A percentile compares a stretch with the other conserved stretches of the same genome.
Evolutionary conservation across 2,888 invertebrate species (phyloP).

Genomic region (Congeria kusceri): DNA sequence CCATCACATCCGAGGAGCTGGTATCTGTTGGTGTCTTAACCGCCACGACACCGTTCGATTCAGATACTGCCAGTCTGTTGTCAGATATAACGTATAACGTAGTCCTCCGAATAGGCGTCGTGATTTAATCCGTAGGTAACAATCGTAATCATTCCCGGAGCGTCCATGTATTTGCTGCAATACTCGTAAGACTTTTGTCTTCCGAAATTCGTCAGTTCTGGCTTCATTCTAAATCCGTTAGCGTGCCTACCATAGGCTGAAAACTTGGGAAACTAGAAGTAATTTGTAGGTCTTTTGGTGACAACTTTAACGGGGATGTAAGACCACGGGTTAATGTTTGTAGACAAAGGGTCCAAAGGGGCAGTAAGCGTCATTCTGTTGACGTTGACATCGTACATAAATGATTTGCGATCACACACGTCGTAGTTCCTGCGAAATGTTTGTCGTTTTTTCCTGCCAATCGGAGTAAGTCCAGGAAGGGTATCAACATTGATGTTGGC

Average conservation of each 20-base stretch:
- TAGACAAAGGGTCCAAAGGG: too few species aligned
- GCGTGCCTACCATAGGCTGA: constrained; percentile 19
- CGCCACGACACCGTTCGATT: constrained; percentile 38
- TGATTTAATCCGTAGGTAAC: constrained; percentile 53
- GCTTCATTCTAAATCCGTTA: constrained; percentile 3
- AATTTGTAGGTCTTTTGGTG: constrained; percentile 37
- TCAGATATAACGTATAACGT: constrained; percentile 27
- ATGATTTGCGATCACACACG: too few species aligned
- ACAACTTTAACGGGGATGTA: constrained; percentile 47
- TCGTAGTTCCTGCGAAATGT: too few species aligned
- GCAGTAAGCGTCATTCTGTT: too few species aligned
- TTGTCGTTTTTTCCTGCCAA: neutral
- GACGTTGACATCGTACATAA: too few species aligned
- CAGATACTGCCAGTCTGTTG: constrained; percentile 48
- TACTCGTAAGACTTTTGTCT: constrained; percentile 25
- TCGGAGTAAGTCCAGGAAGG: neutral
- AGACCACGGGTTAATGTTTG: constrained; percentile 11
- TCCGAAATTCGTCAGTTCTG: constrained; percentile 7
- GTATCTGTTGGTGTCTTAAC: constrained; percentile 34
- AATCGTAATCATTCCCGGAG: constrained; percentile 45
- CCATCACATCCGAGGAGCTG: constrained; percentile 37
- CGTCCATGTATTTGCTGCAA: constrained; percentile 28
- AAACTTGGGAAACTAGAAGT: constrained; percentile 23
- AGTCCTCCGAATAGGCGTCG: constrained; percentile 6
- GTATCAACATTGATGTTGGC: neutral